Percentiles rank a stretch among this genome's conserved stretches.
phyloP scores from a whole-genome alignment of 2,888 invertebrate species.

The Mechanitis mazaeus region DNA sequence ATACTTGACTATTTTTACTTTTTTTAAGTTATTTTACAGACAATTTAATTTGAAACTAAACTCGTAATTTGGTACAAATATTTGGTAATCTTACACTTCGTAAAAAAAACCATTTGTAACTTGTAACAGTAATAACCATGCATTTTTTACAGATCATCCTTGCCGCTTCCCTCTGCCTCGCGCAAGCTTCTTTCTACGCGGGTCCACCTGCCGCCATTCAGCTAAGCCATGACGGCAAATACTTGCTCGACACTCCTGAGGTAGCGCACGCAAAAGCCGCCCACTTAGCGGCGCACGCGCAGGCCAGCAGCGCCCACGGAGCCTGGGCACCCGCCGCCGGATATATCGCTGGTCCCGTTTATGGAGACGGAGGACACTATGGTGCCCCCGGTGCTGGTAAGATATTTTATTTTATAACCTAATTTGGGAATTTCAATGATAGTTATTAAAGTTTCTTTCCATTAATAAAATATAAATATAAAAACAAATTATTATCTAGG shows the following conservation, averaged over 20 bases:
- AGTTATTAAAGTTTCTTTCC: no score
- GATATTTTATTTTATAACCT: background rate
- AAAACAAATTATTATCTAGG: conserved; percentile 39
- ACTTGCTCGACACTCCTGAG: conserved; percentile 73
- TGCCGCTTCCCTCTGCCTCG: conserved; percentile 69
- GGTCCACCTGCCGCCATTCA: conserved; percentile 68
- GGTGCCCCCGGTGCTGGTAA: conserved; percentile 69
- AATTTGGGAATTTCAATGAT: background rate
- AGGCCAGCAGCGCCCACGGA: conserved; percentile 66
- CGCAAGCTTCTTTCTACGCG: conserved; percentile 73
- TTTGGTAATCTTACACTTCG: background rate
- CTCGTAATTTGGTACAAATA: background rate
- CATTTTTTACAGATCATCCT: conserved; percentile 58
- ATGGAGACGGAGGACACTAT: conserved; percentile 51
- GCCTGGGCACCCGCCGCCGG: conserved; percentile 64
- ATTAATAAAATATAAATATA: no score
- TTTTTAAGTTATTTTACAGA: background rate
- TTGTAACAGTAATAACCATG: no score
- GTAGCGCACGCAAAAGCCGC: conserved; percentile 72
- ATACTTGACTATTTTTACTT: background rate
- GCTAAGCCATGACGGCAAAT: conserved; percentile 72
- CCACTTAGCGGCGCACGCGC: conserved; percentile 68
- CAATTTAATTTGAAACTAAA: no score
- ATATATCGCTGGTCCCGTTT: conserved; percentile 48
- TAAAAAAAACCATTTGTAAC: background rate